Base-by-base conservation (phyloP, 2,797 vertebrate genomes). In the Lagodon rhomboides region DNA sequence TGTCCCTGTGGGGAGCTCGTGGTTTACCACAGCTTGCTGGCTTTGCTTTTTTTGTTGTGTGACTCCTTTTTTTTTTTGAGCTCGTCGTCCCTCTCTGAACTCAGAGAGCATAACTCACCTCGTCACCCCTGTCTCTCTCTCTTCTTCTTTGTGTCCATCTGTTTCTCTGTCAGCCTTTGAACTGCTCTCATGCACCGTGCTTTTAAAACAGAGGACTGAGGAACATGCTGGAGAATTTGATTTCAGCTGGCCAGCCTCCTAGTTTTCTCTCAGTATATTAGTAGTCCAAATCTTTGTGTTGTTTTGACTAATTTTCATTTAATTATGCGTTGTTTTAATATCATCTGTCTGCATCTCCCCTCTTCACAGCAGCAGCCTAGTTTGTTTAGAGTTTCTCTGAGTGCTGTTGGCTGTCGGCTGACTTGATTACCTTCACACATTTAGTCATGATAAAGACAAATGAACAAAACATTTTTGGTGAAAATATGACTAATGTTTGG, bases 161-260 rank as follows among this genome's bases (percentile, higher is more conserved):
- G 86, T 81, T 91, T 85, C 76, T 85, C 75, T 88, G 78, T 77
- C 83, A 79, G 84, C 70, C 85, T 89, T 85, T 85, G 80, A 92
- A 91, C 85, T 83, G 68, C 79, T 77, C 53, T 70, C 73, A 50
- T 20, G 44, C 62, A 12, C 43, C 73, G 61, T 78, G 80, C 66
- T 79, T 87, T 75, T 82, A 59, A 89, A 85, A 79, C 38, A 7
- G 41, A 68, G 53, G 43, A 79, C 68, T 49, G 22, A 70, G 55
- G 17, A 41, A 67, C 41, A 53, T n/a, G 51, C 3, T 25, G n/a
- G 55, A n/a, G 4, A 75, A 49, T 62, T 70, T 47, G 46, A 62
- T 86, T 81, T 79, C 59, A 18, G 30, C 61, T 67, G 15, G 53
- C 51, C 49, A 20, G 23, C 3, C 10, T 23, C 9, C 12, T 23